Base-by-base conservation (phyloP, 2,797 vertebrate genomes). In the Galaxias olidus region DNA sequence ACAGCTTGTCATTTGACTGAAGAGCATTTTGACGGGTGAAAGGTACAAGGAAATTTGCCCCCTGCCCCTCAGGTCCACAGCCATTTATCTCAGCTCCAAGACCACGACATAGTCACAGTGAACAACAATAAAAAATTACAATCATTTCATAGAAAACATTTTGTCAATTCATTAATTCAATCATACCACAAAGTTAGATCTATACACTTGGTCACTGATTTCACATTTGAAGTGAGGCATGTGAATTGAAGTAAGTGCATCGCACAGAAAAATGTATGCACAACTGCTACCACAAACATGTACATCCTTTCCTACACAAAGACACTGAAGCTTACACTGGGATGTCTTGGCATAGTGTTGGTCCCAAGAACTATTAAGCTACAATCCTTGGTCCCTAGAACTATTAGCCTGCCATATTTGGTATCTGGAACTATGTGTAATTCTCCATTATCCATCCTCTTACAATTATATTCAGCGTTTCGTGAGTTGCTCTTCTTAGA, bases 101-200 rank as follows among this genome's bases (percentile, higher is more conserved):
- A 80, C 70, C 59, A 83, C 54, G 63, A 81, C 76, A 76, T 68
- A 15, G 80, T 90, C 87, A 91, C 89, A 89, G 89, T 90, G 86
- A 86, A 88, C 83, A 89, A 80, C 72, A 78, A 86, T 83, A 89
- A 49, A 49, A 82, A 83, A 78, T 66, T 68, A 88, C 77, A 82
- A 63, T 55, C 55, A 74, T 64, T 64, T 66, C 59, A 68, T 69
- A 83, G 9, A 75, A 88, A 87, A 84, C 72, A 63, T 9, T 68
- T 30, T 41, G 53, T 56, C 68, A 49, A 62, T 47, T 67, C 15
- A 41, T 46, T 56, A 46, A 14, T 59, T 69, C 59, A 62, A 15
- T 71, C 72, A 68, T 52, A 80, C 81, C 65, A 85, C 68, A 77
- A 70, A 41, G 51, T 18, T 44, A 40, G 30, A 54, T 57, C 46